Percentiles rank a stretch among this genome's conserved stretches.
Conservation (phyloP, 1,140 invertebrate genomes). For the Diabrotica virgifera region DNA sequence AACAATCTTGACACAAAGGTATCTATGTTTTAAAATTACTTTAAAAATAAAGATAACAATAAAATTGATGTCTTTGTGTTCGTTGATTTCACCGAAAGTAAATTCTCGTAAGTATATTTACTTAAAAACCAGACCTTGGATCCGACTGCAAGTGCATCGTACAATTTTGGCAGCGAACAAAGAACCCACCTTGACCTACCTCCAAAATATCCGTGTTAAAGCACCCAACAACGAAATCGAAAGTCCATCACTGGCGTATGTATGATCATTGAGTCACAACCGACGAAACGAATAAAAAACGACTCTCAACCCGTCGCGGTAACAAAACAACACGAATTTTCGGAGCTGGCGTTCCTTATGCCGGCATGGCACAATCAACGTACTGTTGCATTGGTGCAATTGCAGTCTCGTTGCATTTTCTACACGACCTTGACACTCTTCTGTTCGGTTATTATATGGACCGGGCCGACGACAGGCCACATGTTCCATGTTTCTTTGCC, state of each 20-base stretch:
- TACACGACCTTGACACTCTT: constrained; percentile 46
- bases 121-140: no score
- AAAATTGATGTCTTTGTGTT: no score
- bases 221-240: neutral
- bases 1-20: no score
- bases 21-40: no score
- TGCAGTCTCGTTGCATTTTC: constrained; percentile 36
- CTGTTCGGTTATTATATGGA: constrained; percentile 24
- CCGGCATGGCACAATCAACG: constrained; percentile 18
- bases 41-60: no score
- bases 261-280: constrained; percentile 12
- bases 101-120: no score
- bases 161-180: neutral
- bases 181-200: constrained; percentile 8
- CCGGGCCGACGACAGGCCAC: constrained; percentile 9
- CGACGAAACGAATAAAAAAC: neutral
- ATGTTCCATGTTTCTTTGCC: constrained; percentile 9
- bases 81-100: no score
- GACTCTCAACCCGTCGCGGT: neutral
- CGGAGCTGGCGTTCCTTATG: constrained; percentile 12
- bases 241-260: neutral
- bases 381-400: constrained; percentile 43
- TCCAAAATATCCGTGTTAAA: neutral
- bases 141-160: no score
- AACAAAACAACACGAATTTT: neutral